Percentiles rank a stretch among this genome's conserved stretches.
These are phyloP conservation scores for Andrena praecox DNA, from an alignment of 2,888 invertebrate genomes.

Conservation along the genomic window DNA sequence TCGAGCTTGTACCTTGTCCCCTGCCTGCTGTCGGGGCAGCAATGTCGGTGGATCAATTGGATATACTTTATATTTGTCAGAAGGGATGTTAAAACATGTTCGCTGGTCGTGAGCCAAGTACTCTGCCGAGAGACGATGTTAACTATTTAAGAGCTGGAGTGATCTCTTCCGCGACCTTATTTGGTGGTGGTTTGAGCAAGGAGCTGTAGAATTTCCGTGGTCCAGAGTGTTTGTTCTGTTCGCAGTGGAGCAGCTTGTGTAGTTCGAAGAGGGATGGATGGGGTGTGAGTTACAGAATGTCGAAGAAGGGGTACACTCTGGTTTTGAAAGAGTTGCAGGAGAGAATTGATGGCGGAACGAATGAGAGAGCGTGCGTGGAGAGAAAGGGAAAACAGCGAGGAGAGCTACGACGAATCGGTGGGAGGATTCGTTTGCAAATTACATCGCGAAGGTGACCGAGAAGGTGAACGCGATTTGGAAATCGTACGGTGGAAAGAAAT, in stretches of 20 bases:
- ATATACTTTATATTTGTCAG: conserved; percentile 54
- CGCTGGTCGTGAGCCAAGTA: conserved; percentile 27
- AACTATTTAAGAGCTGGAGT: conserved; percentile 47
- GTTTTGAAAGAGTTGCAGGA: conserved; percentile 37
- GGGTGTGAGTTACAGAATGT: neutral
- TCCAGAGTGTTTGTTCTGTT: neutral
- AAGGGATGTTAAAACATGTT: conserved; percentile 47
- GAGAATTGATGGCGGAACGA: conserved; percentile 4
- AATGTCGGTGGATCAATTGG: neutral
- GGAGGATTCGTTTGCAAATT: conserved; percentile 30
- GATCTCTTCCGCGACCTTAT: neutral
- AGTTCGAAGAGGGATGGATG: conserved; percentile 9
- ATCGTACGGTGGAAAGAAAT: conserved; percentile 46
- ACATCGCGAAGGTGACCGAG: conserved; percentile 54
- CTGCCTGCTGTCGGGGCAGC: neutral
- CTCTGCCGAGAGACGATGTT: conserved; percentile 14
- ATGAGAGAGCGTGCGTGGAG: conserved; percentile 32
- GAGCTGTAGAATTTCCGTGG: conserved; percentile 14
- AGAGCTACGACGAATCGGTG: conserved; percentile 36
- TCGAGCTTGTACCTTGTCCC: conserved; percentile 39
- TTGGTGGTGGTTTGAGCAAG: neutral
- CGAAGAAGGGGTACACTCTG: neutral
- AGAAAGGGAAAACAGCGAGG: conserved; percentile 10
- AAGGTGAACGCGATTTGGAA: conserved; percentile 54
- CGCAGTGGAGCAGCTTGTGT: neutral